Evolutionary conservation across 2,113 vertebrate species (phyloP).

Genomic region (Laterallus jamaicensis): DNA sequence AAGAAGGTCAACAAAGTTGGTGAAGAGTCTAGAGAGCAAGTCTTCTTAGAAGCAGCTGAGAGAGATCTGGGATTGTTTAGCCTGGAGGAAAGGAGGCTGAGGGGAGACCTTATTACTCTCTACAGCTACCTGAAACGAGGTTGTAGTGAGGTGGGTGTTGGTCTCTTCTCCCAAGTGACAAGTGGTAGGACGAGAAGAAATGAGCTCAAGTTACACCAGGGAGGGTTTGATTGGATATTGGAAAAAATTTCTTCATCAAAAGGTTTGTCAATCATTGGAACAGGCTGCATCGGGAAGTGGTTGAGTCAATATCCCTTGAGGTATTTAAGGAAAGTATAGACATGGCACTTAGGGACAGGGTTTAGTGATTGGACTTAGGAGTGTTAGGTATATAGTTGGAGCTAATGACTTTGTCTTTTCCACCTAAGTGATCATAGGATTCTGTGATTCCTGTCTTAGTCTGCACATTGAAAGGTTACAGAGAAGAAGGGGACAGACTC

Average conservation of each 20-base stretch:
- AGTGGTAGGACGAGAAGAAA: too few relatives aligned
- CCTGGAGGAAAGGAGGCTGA: background rate
- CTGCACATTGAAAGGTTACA: background rate
- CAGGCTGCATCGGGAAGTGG: background rate
- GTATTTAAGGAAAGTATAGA: background rate
- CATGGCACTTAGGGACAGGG: too few relatives aligned
- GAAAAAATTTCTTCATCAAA: background rate
- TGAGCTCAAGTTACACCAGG: background rate
- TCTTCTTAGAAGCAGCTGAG: fast-evolving
- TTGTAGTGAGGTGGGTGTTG: background rate
- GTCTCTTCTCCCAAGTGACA: too few relatives aligned
- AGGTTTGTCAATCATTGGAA: background rate
- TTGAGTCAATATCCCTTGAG: background rate
- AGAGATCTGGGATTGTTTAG: background rate
- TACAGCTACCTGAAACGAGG: background rate
- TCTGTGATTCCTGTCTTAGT: background rate
- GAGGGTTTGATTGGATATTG: background rate
- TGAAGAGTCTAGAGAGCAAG: background rate
- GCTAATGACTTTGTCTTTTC: background rate
- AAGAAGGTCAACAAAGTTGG: background rate
- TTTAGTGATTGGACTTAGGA: background rate
- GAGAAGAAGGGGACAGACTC: background rate
- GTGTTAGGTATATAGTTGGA: background rate
- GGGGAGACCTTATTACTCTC: fast-evolving
- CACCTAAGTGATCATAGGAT: background rate